Percentiles rank a stretch among this genome's conserved stretches.
These are phyloP conservation scores for Therioaphis trifolii DNA, from an alignment of 2,888 invertebrate species.

Conservation along the genomic window DNA sequence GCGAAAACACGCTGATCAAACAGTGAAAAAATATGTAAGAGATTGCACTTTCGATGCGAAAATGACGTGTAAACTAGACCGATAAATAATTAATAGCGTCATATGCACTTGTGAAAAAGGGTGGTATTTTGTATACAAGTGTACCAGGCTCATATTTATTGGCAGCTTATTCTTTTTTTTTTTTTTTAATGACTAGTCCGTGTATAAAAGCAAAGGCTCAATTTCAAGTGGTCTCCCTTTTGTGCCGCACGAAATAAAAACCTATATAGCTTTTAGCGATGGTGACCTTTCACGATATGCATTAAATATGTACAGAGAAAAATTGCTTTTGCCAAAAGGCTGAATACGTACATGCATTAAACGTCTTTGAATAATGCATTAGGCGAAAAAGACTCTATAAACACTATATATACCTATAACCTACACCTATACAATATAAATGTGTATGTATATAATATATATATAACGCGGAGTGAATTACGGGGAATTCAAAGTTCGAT, in stretches of 20 bases:
- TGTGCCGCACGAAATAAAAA: constrained; percentile 18
- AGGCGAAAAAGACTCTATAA: constrained; percentile 34
- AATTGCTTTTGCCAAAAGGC: constrained; percentile 44
- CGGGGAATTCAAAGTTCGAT: background rate
- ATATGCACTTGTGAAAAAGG: constrained; percentile 23
- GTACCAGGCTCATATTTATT: constrained; percentile 18
- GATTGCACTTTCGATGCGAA: constrained; percentile 31
- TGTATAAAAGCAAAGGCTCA: constrained; percentile 1
- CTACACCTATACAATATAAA: too few species aligned
- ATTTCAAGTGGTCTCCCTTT: constrained; percentile 47
- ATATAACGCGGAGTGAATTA: background rate
- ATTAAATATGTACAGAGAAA: constrained; percentile 54
- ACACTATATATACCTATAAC: too few species aligned
- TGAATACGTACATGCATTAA: constrained; percentile 35
- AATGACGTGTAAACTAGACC: constrained; percentile 17
- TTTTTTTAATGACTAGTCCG: constrained; percentile 43
- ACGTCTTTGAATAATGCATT: constrained; percentile 51
- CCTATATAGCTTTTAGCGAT: constrained; percentile 44
- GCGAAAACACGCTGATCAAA: constrained; percentile 25
- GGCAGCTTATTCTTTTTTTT: constrained; percentile 26
- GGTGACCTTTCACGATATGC: constrained; percentile 39
- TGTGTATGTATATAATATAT: background rate
- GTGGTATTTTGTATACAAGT: constrained; percentile 18
- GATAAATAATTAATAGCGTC: constrained; percentile 49
- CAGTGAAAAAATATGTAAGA: constrained; percentile 7